Evolutionary conservation across 2,113 vertebrate species (phyloP).

Genomic region (Pluvialis apricaria): DNA sequence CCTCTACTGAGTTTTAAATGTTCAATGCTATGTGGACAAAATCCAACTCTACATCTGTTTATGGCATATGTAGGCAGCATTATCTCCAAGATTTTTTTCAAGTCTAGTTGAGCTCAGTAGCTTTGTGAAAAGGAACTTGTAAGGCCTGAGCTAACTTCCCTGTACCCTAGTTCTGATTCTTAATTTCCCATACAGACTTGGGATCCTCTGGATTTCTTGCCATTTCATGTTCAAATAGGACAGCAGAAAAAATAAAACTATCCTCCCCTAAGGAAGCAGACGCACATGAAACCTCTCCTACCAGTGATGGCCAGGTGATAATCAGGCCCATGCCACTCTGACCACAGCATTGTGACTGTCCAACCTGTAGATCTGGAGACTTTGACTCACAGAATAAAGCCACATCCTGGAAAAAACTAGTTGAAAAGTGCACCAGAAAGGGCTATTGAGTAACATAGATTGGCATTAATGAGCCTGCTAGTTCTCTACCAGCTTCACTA

Average conservation of each 20-base stretch:
- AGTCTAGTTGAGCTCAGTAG: not conserved
- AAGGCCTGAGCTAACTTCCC: not conserved
- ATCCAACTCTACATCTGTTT: constrained; percentile 52
- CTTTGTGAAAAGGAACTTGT: not conserved
- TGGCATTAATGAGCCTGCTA: not conserved
- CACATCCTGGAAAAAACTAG: not conserved
- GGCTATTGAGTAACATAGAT: not conserved
- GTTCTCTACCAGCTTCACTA: not conserved
- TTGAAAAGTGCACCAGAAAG: not conserved
- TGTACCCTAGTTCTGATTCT: not conserved
- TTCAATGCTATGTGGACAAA: constrained; percentile 66
- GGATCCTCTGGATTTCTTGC: not conserved
- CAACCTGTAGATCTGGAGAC: not conserved
- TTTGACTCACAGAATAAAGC: not conserved
- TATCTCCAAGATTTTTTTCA: constrained; percentile 37
- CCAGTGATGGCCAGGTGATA: accelerated
- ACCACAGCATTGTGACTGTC: not conserved
- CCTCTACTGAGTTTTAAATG: constrained; percentile 70
- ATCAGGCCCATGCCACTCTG: not conserved
- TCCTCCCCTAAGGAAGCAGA: not conserved
- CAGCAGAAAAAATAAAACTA: not conserved
- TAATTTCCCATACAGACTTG: not conserved
- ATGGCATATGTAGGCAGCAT: constrained; percentile 41
- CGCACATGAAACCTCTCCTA: not conserved
- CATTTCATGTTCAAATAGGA: not conserved